Conservation (phyloP, 2,797 vertebrate species). For the Spinus olivaceus region DNA sequence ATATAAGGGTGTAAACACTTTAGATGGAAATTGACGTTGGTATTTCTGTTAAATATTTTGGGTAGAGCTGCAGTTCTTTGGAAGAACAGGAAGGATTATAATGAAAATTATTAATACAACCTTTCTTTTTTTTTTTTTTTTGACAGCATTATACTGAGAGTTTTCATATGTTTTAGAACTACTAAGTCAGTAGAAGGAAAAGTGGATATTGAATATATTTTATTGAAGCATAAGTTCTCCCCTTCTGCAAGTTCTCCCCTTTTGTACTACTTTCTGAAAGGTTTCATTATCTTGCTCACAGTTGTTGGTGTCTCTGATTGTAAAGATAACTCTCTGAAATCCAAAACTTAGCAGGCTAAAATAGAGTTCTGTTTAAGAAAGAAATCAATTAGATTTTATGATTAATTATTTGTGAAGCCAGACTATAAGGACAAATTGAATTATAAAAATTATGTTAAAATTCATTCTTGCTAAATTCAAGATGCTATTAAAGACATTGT, state of each 20-base stretch:
- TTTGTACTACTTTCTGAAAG: slow-evolving; percentile 8
- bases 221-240: background rate
- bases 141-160: background rate
- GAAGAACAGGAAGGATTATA: background rate
- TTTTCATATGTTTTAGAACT: background rate
- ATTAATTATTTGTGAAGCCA: slow-evolving; percentile 5
- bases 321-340: background rate
- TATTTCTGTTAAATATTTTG: background rate
- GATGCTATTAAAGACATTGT: background rate
- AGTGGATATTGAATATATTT: background rate
- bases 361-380: background rate
- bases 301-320: background rate
- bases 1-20: background rate
- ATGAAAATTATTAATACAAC: background rate
- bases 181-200: background rate
- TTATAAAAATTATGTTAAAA: background rate
- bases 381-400: background rate
- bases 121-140: background rate
- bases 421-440: background rate
- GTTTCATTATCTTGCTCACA: background rate
- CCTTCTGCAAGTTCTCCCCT: background rate
- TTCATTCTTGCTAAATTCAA: background rate
- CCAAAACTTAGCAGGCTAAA: background rate
- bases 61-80: background rate
- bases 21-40: background rate